Conservation (phyloP, 2,888 invertebrate genomes). For the Dichetophora obliterata region DNA sequence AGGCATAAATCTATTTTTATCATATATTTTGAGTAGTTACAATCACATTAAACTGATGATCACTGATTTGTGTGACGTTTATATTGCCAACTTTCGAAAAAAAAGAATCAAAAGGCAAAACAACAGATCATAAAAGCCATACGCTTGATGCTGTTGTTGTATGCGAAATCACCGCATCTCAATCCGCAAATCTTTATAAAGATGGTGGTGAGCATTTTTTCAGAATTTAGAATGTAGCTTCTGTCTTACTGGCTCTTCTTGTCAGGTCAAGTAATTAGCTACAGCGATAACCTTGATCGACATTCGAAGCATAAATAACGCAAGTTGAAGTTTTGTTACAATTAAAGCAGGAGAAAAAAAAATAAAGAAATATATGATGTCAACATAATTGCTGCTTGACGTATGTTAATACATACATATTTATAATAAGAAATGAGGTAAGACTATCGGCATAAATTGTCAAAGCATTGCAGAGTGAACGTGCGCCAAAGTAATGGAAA, state of each 20-base stretch:
- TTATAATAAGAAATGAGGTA: background rate
- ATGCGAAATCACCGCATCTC: no score
- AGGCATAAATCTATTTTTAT: no score
- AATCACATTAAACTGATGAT: no score
- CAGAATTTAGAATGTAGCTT: background rate
- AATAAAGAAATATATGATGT: background rate
- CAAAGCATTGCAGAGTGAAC: background rate
- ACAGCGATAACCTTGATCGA: conserved; percentile 20
- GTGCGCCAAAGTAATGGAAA: background rate
- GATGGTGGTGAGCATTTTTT: background rate
- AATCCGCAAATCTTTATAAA: background rate
- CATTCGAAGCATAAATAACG: conserved; percentile 9
- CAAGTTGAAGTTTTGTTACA: conserved; percentile 12
- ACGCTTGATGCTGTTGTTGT: no score
- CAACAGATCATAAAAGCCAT: no score
- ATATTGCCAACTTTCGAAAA: no score
- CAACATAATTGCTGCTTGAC: conserved; percentile 23
- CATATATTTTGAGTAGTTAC: no score
- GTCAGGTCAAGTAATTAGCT: conserved; percentile 21
- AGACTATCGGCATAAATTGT: conserved; percentile 7
- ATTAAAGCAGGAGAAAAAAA: conserved; percentile 4
- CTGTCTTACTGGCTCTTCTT: background rate
- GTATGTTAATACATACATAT: conserved; percentile 31
- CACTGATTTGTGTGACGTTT: no score
- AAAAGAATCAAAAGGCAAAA: no score